These are phyloP conservation scores for Phrynosoma blainvillii DNA, from an alignment of 2,113 vertebrate genomes.

Conservation along the genomic window DNA sequence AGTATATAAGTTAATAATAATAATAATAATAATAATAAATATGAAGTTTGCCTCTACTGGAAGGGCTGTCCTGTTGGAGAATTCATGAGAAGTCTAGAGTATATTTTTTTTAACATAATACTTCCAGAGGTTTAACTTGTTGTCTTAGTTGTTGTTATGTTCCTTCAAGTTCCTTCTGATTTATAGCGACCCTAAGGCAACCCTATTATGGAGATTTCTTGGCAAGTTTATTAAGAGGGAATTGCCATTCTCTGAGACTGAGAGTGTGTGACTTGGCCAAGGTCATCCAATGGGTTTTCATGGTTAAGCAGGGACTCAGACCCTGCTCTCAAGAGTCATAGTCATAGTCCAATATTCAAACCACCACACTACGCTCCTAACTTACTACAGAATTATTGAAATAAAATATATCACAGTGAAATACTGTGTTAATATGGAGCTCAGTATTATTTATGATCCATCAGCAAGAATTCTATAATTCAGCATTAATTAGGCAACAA, in stretches of 20 bases:
- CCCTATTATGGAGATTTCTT: too few species aligned
- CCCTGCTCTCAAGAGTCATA: neutral
- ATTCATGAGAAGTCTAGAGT: neutral
- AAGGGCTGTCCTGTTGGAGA: neutral
- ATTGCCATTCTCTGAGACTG: too few species aligned
- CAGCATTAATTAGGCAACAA: conserved; percentile 65
- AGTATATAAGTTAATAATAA: too few species aligned
- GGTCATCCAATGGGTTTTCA: too few species aligned
- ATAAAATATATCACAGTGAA: neutral
- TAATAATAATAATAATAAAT: neutral
- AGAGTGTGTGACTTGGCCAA: too few species aligned
- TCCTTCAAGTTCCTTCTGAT: too few species aligned
- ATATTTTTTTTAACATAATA: conserved; percentile 6
- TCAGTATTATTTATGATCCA: conserved; percentile 34
- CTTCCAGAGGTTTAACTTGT: neutral
- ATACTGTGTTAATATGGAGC: conserved; percentile 28
- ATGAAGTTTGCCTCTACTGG: neutral
- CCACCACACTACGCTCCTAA: neutral
- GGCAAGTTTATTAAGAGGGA: too few species aligned
- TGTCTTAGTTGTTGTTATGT: too few species aligned
- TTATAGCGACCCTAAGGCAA: too few species aligned
- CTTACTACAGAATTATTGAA: neutral
- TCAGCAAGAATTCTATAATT: conserved; percentile 61
- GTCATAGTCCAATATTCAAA: too few species aligned
- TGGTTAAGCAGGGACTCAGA: too few species aligned